Evolutionary conservation across 92 coral and sea anemone species (phyloP), one percentile per base, ranked within the genome.

Genomic region (Virgularia gustaviana): DNA sequence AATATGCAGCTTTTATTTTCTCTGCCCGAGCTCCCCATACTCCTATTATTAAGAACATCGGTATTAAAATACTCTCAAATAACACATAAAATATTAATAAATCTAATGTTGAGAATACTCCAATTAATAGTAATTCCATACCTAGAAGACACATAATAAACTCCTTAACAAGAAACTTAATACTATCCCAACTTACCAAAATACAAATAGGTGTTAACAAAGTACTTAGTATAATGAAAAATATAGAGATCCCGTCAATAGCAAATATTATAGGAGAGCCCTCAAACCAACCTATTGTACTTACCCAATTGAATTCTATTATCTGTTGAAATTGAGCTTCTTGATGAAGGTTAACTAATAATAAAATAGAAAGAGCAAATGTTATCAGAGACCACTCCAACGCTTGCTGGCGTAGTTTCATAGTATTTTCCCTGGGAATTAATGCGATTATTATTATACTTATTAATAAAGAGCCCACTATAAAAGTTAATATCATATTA

Each of bases 1-100:
- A 87, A 84, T 84, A 87, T 78, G 92, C 85, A 75, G 92, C 92
- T 75, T 88, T 88, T 45, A 87, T 88, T 70, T 87, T 87, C 85
- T 87, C 92, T 83, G 81, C 92, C 81, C 92, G 81, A 27, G 92
- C 79, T 36, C 90, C 90, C 71, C 90, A 86, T 49, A 86, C 79
- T 34, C 90, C 90, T 45, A 86, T 86, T 73, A 86, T 74, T 78
- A 86, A 83, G 45, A 86, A 86, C 90, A 86, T 86, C 27, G 90
- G 90, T 19, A 86, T 86, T 71, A 86, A 86, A 78, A 86, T 83
- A 32, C 90, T 87, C 60, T 86, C 90, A 86, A 86, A 86, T 79
- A 86, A 86, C 73, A 83, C 71, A 83, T 86, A 83, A 79, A 86
- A 86, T 66, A 86, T 54, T 60, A 87, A 70, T 22, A 87, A 31